A percentile compares a stretch with the other conserved stretches of the same genome.
These are phyloP conservation scores for Epirrita christyi DNA, from an alignment of 2,888 invertebrate species.

Conservation along the genomic window DNA sequence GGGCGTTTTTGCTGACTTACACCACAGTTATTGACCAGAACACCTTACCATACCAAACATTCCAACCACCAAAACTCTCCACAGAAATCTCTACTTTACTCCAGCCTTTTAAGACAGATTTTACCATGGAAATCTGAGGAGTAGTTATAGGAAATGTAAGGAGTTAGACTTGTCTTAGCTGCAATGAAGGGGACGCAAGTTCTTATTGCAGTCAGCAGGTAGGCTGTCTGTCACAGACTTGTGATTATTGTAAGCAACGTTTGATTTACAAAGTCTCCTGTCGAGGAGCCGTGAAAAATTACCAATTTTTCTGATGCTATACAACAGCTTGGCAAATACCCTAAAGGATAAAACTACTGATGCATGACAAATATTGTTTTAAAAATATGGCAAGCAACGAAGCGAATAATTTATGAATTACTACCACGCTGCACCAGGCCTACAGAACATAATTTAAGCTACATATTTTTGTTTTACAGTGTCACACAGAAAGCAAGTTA, in stretches of 20 bases:
- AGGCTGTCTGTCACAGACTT: conserved; percentile 32
- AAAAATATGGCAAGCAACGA: not conserved
- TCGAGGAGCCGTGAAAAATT: conserved; percentile 19
- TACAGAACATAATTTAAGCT: conserved; percentile 1
- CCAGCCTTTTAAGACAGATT: conserved; percentile 8
- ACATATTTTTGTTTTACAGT: not conserved
- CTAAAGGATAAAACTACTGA: not conserved
- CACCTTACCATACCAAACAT: conserved; percentile 5
- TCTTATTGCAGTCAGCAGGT: conserved; percentile 39
- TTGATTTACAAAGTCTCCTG: conserved; percentile 18
- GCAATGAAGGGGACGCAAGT: conserved; percentile 38
- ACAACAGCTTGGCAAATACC: no score
- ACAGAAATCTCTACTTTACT: conserved; percentile 18
- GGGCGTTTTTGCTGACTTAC: conserved; percentile 72
- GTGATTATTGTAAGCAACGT: conserved; percentile 27
- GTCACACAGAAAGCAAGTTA: not conserved
- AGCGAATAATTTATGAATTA: conserved; percentile 3
- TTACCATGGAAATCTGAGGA: conserved; percentile 12
- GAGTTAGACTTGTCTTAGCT: conserved; percentile 24
- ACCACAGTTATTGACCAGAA: conserved; percentile 69
- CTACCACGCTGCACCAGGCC: not conserved
- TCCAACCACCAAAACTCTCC: conserved; percentile 25
- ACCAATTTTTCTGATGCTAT: conserved; percentile 8
- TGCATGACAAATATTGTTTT: not conserved
- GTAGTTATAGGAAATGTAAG: conserved; percentile 12